Conservation (phyloP, 53 echinoderm and acorn worm genomes). For the Holothuria scabra region DNA sequence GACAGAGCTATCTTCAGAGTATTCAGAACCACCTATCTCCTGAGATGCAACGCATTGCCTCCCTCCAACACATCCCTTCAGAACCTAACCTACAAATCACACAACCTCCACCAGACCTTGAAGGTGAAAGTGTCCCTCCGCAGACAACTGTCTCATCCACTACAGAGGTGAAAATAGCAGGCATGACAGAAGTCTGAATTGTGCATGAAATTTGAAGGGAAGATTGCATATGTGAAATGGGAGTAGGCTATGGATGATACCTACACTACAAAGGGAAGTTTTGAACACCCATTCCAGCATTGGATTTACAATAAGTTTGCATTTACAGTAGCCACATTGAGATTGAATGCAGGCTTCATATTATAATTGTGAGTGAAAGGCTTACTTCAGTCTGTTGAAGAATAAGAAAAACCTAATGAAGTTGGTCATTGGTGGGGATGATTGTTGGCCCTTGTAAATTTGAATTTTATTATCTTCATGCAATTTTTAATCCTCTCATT, state of each 20-base stretch:
- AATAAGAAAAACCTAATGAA: too few species aligned
- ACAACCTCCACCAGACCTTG: constrained; percentile 26
- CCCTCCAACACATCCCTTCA: constrained; percentile 86
- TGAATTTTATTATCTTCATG: too few species aligned
- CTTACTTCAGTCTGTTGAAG: too few species aligned
- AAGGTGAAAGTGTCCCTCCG: constrained; percentile 1
- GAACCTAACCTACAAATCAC: constrained; percentile 76
- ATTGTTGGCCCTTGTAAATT: too few species aligned
- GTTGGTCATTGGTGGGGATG: too few species aligned
- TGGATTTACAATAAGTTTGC: too few species aligned
- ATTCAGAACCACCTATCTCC: constrained; percentile 95
- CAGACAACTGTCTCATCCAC: constrained; percentile 61
- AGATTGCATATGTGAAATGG: neutral
- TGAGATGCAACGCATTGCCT: constrained; percentile 94
- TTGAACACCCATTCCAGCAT: too few species aligned
- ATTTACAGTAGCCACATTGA: too few species aligned
- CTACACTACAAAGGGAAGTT: neutral
- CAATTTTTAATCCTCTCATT: too few species aligned
- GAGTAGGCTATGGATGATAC: neutral
- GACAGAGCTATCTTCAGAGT: constrained; percentile 94
- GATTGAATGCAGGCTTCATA: too few species aligned
- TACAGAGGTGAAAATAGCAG: constrained; percentile 37
- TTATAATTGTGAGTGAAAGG: too few species aligned
- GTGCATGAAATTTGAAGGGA: neutral
- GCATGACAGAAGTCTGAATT: constrained; percentile 46